A percentile compares a stretch with the other conserved stretches of the same genome.
Conservation (phyloP, 1,140 invertebrate genomes). For the Aleiodes sp. region DNA sequence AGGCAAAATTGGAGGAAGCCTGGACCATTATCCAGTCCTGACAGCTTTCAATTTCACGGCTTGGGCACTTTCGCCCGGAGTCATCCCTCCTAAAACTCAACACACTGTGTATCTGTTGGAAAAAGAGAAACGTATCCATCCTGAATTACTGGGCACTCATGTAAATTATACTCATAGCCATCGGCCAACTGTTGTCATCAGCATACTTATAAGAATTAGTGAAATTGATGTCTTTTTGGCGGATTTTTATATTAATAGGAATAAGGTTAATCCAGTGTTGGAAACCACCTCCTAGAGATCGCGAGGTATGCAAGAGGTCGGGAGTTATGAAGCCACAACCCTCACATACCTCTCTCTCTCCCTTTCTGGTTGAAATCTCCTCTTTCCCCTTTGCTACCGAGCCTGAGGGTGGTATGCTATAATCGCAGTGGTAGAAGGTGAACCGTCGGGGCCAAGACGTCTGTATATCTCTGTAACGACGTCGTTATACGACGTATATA, state of each 20-base stretch:
- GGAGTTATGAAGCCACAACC: constrained; percentile 52
- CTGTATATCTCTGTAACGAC: constrained; percentile 56
- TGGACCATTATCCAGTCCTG: constrained; percentile 27
- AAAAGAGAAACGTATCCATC: not conserved
- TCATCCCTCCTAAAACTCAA: constrained; percentile 17
- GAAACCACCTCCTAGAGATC: constrained; percentile 14
- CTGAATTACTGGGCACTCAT: not conserved
- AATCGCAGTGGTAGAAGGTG: constrained; percentile 43
- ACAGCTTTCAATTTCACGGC: constrained; percentile 43
- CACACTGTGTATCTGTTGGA: not conserved
- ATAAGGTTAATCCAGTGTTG: not conserved
- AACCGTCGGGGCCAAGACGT: constrained; percentile 44
- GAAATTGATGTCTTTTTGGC: too few species aligned
- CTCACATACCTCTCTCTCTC: constrained; percentile 24
- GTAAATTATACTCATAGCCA: too few species aligned
- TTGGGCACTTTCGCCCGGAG: constrained; percentile 27
- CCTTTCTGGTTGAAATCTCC: not conserved
- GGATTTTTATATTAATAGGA: not conserved
- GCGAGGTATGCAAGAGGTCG: constrained; percentile 42
- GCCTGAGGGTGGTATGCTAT: constrained; percentile 45
- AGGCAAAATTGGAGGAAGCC: constrained; percentile 36
- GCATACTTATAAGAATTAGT: too few species aligned
- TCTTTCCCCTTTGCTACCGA: not conserved
- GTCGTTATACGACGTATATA: constrained; percentile 49
- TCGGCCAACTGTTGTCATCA: too few species aligned